phyloP scores from a whole-genome alignment of 2,888 invertebrate species.

The Xestia sexstrigata region DNA sequence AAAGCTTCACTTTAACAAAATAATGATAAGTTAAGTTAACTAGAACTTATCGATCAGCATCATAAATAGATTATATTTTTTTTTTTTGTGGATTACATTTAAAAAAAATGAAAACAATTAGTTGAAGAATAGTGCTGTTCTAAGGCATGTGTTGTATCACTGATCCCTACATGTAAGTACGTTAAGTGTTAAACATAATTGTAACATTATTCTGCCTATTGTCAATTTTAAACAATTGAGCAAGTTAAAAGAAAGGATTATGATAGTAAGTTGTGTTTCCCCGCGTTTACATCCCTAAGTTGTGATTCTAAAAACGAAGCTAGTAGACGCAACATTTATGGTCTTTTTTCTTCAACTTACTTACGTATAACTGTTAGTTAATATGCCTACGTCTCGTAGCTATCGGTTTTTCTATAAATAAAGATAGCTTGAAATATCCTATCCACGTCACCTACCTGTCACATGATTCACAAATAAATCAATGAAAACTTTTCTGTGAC shows the following conservation, averaged over 20 bases:
- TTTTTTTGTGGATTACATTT: no score
- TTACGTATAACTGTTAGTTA: no score
- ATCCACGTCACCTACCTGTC: no score
- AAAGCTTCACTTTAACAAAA: constrained; percentile 92
- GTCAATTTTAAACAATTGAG: not conserved
- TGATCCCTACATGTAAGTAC: not conserved
- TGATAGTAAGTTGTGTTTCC: not conserved
- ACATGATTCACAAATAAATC: no score
- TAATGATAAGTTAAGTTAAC: not conserved
- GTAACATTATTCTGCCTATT: not conserved
- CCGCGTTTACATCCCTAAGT: not conserved
- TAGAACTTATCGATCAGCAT: not conserved
- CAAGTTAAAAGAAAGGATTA: no score
- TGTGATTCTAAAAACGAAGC: not conserved
- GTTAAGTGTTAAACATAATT: not conserved
- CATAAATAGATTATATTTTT: not conserved
- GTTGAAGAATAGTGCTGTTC: not conserved
- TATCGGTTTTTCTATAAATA: no score
- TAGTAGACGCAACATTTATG: no score
- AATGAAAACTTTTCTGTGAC: no score
- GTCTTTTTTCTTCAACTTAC: no score
- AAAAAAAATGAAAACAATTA: not conserved
- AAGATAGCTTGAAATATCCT: no score
- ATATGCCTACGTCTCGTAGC: no score
- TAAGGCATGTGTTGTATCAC: not conserved